These are phyloP conservation scores for Liodrosophila aerea DNA, from an alignment of 2,888 invertebrate genomes.

Conservation along the genomic window DNA sequence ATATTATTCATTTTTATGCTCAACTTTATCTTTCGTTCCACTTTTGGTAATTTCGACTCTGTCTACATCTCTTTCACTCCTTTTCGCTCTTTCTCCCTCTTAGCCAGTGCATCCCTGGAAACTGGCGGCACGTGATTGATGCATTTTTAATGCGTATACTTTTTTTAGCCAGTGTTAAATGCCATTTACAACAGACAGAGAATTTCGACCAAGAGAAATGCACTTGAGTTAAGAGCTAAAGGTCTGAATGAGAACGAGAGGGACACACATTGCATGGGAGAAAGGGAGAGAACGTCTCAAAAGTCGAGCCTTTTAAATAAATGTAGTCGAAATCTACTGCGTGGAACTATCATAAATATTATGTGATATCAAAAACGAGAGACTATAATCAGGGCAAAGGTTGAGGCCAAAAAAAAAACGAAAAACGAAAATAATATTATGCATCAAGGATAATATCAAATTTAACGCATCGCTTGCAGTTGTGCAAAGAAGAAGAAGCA, in stretches of 20 bases:
- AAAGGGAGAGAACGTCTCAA: constrained; percentile 20
- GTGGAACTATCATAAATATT: constrained; percentile 44
- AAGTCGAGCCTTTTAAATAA: constrained; percentile 37
- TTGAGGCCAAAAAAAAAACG: constrained; percentile 35
- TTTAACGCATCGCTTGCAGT: constrained; percentile 71
- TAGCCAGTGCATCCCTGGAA: not conserved
- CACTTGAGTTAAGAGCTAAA: constrained; percentile 1
- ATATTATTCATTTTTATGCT: constrained; percentile 57
- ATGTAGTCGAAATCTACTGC: constrained; percentile 21
- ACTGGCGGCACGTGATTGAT: constrained; percentile 69
- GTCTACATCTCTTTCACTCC: not conserved
- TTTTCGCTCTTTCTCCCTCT: not conserved
- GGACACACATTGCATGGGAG: constrained; percentile 48
- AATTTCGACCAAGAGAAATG: constrained; percentile 17
- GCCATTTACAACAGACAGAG: constrained; percentile 31
- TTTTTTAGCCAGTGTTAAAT: constrained; percentile 40
- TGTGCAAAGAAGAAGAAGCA: constrained; percentile 24
- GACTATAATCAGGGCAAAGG: constrained; percentile 52
- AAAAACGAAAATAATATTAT: constrained; percentile 37
- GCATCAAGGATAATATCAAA: constrained; percentile 72
- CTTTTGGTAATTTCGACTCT: constrained; percentile 35
- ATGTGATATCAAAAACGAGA: not conserved
- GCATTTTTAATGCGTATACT: constrained; percentile 75
- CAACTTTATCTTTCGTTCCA: constrained; percentile 52
- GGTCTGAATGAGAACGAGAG: constrained; percentile 8